These are phyloP conservation scores for Opisthocomus hoazin DNA, from an alignment of 2,113 vertebrate genomes.

Conservation along the genomic window DNA sequence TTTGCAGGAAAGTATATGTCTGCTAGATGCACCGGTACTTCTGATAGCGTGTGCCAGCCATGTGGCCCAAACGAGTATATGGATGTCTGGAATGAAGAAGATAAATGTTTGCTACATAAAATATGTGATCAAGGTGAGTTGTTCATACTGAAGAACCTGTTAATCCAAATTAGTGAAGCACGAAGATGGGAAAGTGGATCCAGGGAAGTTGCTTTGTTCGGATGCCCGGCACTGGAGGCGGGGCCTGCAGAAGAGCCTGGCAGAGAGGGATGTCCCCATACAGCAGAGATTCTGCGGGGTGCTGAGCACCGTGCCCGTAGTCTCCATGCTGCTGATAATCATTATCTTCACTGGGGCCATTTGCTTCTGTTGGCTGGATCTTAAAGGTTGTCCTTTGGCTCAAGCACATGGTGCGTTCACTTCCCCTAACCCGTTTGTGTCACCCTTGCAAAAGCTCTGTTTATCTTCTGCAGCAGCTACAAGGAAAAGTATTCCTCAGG, in stretches of 20 bases:
- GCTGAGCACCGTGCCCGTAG: background rate
- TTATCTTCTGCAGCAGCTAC: background rate
- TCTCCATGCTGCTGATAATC: background rate
- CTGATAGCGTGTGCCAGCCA: conserved; percentile 70
- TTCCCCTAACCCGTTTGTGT: background rate
- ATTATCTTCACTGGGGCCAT: background rate
- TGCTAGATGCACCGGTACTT: conserved; percentile 70
- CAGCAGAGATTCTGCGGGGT: background rate
- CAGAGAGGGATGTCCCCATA: background rate
- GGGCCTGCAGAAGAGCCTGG: background rate
- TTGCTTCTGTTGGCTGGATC: background rate
- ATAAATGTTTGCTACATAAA: conserved; percentile 80
- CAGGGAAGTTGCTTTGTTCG: background rate
- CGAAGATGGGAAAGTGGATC: background rate
- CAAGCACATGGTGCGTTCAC: background rate
- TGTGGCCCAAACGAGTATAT: conserved; percentile 85
- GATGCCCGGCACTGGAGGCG: background rate
- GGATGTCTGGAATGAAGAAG: conserved; percentile 81
- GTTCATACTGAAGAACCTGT: background rate
- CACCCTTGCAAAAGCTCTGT: background rate
- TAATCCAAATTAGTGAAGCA: background rate
- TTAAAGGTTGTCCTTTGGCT: background rate
- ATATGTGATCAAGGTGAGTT: conserved; percentile 86
- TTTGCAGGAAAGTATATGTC: conserved; percentile 78
- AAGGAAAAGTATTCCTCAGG: background rate